phyloP scores from a whole-genome alignment of 2,888 invertebrate genomes.

The Drosophila melanocephala region DNA sequence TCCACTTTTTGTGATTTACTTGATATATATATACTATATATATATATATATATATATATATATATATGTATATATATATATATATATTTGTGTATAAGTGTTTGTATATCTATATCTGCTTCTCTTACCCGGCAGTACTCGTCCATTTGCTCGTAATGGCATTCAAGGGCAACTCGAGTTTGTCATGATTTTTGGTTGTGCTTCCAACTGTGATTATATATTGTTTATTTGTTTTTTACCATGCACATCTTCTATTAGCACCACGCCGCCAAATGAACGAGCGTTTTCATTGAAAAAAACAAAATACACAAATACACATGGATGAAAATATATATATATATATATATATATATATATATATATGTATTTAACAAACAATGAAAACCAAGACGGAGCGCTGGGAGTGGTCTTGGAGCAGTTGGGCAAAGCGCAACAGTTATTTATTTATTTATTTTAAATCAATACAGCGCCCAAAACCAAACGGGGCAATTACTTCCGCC shows the following conservation, averaged over 20 bases:
- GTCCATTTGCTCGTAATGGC: slow-evolving; percentile 22
- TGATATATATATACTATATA: background rate
- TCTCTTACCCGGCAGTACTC: background rate
- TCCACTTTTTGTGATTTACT: background rate
- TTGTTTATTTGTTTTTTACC: slow-evolving; percentile 46
- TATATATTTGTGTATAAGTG: background rate
- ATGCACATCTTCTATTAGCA: slow-evolving; percentile 66
- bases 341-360: background rate
- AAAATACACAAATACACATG: background rate
- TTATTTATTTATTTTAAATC: slow-evolving; percentile 1
- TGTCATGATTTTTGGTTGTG: slow-evolving; percentile 27
- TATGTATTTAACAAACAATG: background rate
- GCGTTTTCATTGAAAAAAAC: slow-evolving; percentile 15
- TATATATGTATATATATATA: no score
- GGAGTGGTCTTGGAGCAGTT: background rate
- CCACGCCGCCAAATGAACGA: slow-evolving; percentile 48
- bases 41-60: no score
- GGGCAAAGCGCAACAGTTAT: slow-evolving; percentile 53
- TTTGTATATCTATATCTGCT: background rate
- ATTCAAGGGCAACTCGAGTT: slow-evolving; percentile 30
- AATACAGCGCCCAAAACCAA: background rate
- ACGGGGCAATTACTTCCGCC: background rate
- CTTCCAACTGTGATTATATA: slow-evolving; percentile 30
- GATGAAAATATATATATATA: background rate
- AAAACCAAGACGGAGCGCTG: background rate